phyloP scores from a whole-genome alignment of 2,113 vertebrate species.

The Poeciliopsis turrubarensis region DNA sequence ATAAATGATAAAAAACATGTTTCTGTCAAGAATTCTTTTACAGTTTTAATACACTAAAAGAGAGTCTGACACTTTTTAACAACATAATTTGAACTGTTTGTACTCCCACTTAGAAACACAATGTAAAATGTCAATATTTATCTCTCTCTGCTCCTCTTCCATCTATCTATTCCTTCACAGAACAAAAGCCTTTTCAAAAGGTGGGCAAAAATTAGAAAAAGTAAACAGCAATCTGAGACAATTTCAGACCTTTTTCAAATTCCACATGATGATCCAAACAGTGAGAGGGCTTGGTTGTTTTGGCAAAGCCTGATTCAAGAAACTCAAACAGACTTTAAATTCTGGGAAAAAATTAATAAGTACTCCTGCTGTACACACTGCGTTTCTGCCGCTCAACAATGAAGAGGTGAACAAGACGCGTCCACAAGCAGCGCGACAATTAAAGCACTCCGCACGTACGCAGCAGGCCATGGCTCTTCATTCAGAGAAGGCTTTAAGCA shows the following conservation, averaged over 20 bases:
- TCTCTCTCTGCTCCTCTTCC: background rate
- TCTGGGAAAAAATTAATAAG: background rate
- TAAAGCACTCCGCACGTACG: background rate
- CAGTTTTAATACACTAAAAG: background rate
- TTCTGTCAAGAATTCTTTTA: background rate
- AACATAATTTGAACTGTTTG: background rate
- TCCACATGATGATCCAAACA: background rate
- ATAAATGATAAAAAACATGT: background rate
- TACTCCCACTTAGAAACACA: background rate
- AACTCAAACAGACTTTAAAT: conserved; percentile 20
- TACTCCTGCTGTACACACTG: background rate
- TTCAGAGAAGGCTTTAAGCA: conserved; percentile 17
- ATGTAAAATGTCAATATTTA: background rate
- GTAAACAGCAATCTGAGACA: background rate
- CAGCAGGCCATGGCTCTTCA: conserved; percentile 3
- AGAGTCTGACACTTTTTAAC: background rate
- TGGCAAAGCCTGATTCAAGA: conserved; percentile 1
- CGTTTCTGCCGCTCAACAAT: conserved; percentile 13
- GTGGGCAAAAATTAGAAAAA: background rate
- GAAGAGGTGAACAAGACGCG: conserved; percentile 28
- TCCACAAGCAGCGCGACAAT: conserved; percentile 24
- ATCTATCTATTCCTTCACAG: background rate
- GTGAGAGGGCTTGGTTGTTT: background rate
- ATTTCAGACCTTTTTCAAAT: conserved; percentile 3
- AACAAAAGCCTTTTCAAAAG: background rate